Conservation (phyloP, 2,113 vertebrate genomes). For the Neolamprologus longior region DNA sequence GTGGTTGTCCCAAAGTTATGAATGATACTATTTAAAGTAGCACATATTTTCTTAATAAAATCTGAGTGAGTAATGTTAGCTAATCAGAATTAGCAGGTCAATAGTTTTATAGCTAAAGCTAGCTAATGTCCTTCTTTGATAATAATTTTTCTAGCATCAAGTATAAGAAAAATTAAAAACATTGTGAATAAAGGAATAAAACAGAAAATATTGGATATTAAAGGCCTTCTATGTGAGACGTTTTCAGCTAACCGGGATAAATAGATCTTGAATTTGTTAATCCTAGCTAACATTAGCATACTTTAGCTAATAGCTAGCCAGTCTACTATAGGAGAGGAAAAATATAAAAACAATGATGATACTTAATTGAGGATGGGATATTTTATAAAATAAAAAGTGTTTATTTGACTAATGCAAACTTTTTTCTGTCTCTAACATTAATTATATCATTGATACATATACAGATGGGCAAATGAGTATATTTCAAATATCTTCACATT, state of each 20-base stretch:
- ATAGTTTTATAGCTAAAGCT: background rate
- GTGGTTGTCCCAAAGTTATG: background rate
- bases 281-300: background rate
- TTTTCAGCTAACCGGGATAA: background rate
- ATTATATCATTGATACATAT: background rate
- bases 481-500: background rate
- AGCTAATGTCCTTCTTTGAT: background rate
- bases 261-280: background rate
- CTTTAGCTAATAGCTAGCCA: background rate
- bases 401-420: background rate
- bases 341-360: background rate
- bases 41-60: background rate
- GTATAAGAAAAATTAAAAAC: background rate
- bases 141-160: background rate
- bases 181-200: background rate
- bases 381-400: background rate
- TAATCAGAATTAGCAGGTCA: background rate
- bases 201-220: background rate
- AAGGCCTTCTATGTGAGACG: background rate
- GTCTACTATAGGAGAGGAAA: background rate
- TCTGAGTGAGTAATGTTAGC: background rate
- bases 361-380: background rate
- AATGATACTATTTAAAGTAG: background rate
- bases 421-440: background rate
- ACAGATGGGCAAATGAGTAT: background rate